phyloP scores from a whole-genome alignment of 1,140 invertebrate species.

The Pectinophora gossypiella region DNA sequence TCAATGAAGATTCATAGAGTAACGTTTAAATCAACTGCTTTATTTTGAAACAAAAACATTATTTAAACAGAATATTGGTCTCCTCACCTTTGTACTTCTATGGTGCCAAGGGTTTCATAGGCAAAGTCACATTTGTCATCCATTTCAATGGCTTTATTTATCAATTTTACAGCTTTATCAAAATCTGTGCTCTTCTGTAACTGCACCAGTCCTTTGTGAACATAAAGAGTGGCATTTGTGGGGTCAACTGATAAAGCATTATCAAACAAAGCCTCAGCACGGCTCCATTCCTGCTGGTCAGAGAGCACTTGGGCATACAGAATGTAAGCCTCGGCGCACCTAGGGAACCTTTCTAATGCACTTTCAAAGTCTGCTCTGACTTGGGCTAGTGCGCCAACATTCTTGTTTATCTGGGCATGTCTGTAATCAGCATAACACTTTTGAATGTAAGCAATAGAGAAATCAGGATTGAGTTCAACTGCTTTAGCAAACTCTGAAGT shows the following conservation, averaged over 20 bases:
- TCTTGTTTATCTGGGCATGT: conserved; percentile 78
- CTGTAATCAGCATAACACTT: conserved; percentile 91
- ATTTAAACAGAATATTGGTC: conserved; percentile 19
- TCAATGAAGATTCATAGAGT: too few relatives aligned
- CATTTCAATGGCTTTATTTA: conserved; percentile 89
- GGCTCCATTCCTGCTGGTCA: conserved; percentile 87
- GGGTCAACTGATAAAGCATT: conserved; percentile 90
- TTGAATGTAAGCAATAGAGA: conserved; percentile 90
- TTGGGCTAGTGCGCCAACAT: conserved; percentile 70
- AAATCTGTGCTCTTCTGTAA: conserved; percentile 90
- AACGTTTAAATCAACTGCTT: too few relatives aligned
- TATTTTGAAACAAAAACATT: too few relatives aligned
- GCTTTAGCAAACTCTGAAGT: conserved; percentile 89
- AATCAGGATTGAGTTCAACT: conserved; percentile 86
- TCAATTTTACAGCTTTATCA: conserved; percentile 85
- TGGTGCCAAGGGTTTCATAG: conserved; percentile 95
- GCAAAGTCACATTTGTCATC: conserved; percentile 96
- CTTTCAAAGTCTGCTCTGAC: conserved; percentile 84
- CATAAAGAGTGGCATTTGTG: conserved; percentile 89
- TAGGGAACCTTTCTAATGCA: conserved; percentile 86
- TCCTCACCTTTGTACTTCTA: conserved; percentile 92
- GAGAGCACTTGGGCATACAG: conserved; percentile 89
- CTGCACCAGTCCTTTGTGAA: conserved; percentile 90
- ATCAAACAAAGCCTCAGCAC: conserved; percentile 88
- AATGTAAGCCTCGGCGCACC: conserved; percentile 89